Conservation (phyloP, 2,888 invertebrate species). For the Troides aeacus region DNA sequence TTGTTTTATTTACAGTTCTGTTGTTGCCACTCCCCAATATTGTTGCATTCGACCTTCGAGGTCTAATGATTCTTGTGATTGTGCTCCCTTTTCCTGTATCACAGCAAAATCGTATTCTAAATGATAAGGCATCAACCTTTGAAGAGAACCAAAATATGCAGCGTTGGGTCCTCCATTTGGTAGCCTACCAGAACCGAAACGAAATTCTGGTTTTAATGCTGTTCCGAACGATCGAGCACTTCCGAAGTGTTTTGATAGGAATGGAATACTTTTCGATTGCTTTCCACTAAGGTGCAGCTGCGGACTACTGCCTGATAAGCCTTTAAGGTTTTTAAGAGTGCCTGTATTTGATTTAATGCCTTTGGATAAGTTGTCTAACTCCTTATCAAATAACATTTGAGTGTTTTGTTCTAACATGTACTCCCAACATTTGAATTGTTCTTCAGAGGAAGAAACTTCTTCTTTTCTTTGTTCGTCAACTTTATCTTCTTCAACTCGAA, state of each 20-base stretch:
- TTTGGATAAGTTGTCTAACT: slow-evolving; percentile 88
- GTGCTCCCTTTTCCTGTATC: slow-evolving; percentile 86
- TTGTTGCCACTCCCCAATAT: slow-evolving; percentile 94
- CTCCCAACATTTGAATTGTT: slow-evolving; percentile 95
- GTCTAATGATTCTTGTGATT: slow-evolving; percentile 86
- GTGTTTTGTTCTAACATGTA: slow-evolving; percentile 96
- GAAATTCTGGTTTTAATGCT: slow-evolving; percentile 79
- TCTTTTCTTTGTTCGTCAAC: slow-evolving; percentile 69
- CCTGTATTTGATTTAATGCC: slow-evolving; percentile 79
- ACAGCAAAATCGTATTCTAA: slow-evolving; percentile 91
- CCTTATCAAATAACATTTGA: slow-evolving; percentile 92
- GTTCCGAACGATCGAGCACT: slow-evolving; percentile 90
- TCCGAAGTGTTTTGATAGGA: slow-evolving; percentile 87
- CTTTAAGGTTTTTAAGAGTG: slow-evolving; percentile 78
- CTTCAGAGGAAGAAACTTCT: slow-evolving; percentile 83
- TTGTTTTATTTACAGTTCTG: slow-evolving; percentile 82
- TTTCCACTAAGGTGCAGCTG: slow-evolving; percentile 78
- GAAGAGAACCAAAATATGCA: slow-evolving; percentile 92
- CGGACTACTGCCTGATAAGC: slow-evolving; percentile 86
- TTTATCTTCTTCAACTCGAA: slow-evolving; percentile 83
- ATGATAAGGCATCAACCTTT: slow-evolving; percentile 89
- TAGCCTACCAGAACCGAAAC: slow-evolving; percentile 80
- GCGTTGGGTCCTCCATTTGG: slow-evolving; percentile 90
- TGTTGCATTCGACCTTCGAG: slow-evolving; percentile 92
- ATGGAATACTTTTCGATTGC: slow-evolving; percentile 71